A percentile compares a stretch with the other conserved stretches of the same genome.
These are phyloP conservation scores for Malurus alboscapulatus DNA, from an alignment of 2,113 vertebrate genomes.

Conservation along the genomic window DNA sequence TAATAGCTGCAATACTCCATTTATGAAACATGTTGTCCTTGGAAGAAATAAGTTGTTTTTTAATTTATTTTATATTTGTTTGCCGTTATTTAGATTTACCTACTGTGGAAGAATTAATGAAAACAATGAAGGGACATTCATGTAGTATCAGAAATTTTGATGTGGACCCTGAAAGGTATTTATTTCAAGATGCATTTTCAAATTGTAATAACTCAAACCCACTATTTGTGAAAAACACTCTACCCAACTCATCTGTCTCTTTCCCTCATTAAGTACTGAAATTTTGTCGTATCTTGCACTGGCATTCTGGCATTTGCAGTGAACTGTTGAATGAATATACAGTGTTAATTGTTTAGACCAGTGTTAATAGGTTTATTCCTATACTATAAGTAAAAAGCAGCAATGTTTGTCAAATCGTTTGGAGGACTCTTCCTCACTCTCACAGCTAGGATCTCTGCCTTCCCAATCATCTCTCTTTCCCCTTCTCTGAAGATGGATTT, in stretches of 20 bases:
- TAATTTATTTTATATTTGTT: not conserved
- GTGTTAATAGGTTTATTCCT: not conserved
- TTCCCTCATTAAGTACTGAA: not conserved
- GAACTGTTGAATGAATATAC: not conserved
- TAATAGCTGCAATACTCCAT: not conserved
- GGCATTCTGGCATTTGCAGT: not conserved
- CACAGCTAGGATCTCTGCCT: not conserved
- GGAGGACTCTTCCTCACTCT: not conserved
- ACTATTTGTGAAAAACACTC: not conserved
- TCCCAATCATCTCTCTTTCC: not conserved
- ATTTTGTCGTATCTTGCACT: not conserved
- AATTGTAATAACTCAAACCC: not conserved
- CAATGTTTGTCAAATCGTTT: not conserved
- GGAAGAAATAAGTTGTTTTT: not conserved
- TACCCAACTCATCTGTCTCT: not conserved
- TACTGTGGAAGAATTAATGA: constrained; percentile 92
- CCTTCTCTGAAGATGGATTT: not conserved
- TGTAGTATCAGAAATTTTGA: constrained; percentile 60
- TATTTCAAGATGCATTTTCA: not conserved
- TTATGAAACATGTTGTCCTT: not conserved
- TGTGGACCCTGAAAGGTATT: constrained; percentile 76
- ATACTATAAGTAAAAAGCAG: not conserved
- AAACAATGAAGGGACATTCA: constrained; percentile 76
- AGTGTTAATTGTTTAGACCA: too few relatives aligned
- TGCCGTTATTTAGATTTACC: constrained; percentile 77